These are phyloP conservation scores for Gadopsis marmoratus DNA, from an alignment of 2,797 vertebrate species.

Conservation along the genomic window DNA sequence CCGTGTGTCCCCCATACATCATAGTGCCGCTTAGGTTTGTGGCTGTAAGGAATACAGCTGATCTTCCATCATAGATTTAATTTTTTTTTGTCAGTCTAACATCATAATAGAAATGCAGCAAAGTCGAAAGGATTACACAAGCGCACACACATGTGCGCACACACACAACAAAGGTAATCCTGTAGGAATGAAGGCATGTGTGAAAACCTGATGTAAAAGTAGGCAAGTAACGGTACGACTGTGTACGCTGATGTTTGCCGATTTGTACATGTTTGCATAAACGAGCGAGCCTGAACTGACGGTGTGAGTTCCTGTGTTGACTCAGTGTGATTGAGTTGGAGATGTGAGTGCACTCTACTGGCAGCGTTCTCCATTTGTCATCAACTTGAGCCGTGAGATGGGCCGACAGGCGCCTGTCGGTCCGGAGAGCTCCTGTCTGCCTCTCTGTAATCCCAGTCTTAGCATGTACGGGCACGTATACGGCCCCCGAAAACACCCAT, in stretches of 20 bases:
- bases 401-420: slow-evolving; percentile 44
- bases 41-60: slow-evolving; percentile 36
- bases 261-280: slow-evolving; percentile 60
- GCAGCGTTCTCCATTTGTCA: slow-evolving; percentile 76
- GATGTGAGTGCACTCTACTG: slow-evolving; percentile 67
- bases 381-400: slow-evolving; percentile 66
- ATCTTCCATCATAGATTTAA: slow-evolving; percentile 45
- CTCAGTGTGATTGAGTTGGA: slow-evolving; percentile 81
- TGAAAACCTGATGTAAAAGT: slow-evolving; percentile 31
- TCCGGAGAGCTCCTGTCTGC: slow-evolving; percentile 68
- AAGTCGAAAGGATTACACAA: slow-evolving; percentile 15
- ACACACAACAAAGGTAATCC: slow-evolving; percentile 7
- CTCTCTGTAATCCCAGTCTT: slow-evolving; percentile 82
- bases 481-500: slow-evolving; percentile 73
- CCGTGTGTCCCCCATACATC: slow-evolving; percentile 27
- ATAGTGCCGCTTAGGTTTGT: slow-evolving; percentile 18
- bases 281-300: slow-evolving; percentile 59
- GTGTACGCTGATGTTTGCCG: slow-evolving; percentile 40
- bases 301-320: slow-evolving; percentile 73
- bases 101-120: slow-evolving; percentile 36
- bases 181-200: background rate
- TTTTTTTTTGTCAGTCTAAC: slow-evolving; percentile 32
- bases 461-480: slow-evolving; percentile 85
- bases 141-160: background rate
- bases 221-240: background rate